Percentiles rank a stretch among this genome's conserved stretches.
These are phyloP conservation scores for Archips xylosteana DNA, from an alignment of 2,888 invertebrate genomes.

Conservation along the genomic window DNA sequence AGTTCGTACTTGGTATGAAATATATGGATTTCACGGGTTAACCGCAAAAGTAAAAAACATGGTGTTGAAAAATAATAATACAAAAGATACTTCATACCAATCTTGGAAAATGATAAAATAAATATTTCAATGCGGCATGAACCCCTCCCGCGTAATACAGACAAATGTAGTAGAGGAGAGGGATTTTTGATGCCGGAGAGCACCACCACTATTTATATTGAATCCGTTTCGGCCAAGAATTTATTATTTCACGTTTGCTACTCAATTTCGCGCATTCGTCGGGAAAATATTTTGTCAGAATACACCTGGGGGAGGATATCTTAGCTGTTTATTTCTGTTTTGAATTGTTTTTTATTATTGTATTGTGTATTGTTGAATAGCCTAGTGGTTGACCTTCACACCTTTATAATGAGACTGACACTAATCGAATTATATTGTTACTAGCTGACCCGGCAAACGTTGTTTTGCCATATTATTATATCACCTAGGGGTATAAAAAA, in stretches of 20 bases:
- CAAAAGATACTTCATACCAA: no score
- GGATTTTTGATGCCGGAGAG: constrained; percentile 49
- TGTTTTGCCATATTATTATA: no score
- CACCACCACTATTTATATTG: constrained; percentile 54
- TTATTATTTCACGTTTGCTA: constrained; percentile 52
- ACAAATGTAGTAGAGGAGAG: constrained; percentile 51
- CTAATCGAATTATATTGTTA: no score
- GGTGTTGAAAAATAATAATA: no score
- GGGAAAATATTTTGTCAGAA: constrained; percentile 32
- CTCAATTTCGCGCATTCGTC: constrained; percentile 43
- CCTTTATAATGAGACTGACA: no score
- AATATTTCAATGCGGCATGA: constrained; percentile 45
- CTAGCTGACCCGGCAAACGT: no score
- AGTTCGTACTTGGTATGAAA: no score
- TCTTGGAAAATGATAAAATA: background rate
- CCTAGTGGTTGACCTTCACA: no score
- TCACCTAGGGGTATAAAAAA: no score
- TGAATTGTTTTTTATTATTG: background rate
- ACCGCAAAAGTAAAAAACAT: no score
- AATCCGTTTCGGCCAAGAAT: constrained; percentile 52
- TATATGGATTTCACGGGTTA: no score
- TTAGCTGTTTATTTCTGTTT: constrained; percentile 36
- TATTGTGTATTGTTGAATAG: background rate
- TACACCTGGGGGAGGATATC: constrained; percentile 40
- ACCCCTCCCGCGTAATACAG: constrained; percentile 56